phyloP scores from a whole-genome alignment of 2,888 invertebrate species.

The Erpobdella octoculata region DNA sequence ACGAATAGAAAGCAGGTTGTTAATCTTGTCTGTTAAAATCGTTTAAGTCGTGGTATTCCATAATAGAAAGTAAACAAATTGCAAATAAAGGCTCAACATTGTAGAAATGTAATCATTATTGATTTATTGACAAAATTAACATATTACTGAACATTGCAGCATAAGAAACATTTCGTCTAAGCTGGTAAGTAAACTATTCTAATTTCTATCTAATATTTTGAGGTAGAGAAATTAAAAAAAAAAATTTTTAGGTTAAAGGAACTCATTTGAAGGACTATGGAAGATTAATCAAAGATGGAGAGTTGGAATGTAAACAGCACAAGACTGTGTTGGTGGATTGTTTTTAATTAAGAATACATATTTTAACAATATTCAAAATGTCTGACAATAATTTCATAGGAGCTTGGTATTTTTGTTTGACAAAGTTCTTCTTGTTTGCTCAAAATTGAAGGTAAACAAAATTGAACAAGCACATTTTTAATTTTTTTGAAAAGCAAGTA shows the following conservation, averaged over 20 bases:
- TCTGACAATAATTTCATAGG: not conserved
- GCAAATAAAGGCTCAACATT: not conserved
- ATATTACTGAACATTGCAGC: not conserved
- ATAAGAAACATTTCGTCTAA: not conserved
- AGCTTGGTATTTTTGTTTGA: conserved; percentile 6
- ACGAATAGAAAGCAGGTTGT: conserved; percentile 12
- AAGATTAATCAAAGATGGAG: conserved; percentile 5
- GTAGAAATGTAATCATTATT: not conserved
- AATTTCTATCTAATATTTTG: too few relatives aligned
- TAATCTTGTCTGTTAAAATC: not conserved
- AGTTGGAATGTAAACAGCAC: not conserved
- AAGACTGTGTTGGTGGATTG: not conserved
- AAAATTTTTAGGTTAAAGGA: not conserved
- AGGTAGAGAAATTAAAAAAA: too few relatives aligned
- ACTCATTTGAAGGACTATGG: conserved; percentile 3
- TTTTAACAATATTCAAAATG: not conserved
- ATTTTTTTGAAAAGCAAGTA: not conserved
- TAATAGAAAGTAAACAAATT: not conserved
- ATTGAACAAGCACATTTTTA: not conserved
- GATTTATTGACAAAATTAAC: not conserved
- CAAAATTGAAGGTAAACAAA: not conserved
- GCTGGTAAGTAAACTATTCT: not conserved
- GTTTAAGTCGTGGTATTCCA: not conserved
- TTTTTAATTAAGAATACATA: not conserved
- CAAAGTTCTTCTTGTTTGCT: not conserved